Percentiles rank a stretch among this genome's conserved stretches.
phyloP scores from a whole-genome alignment of 2,888 invertebrate genomes.

The Netelia inedita region DNA sequence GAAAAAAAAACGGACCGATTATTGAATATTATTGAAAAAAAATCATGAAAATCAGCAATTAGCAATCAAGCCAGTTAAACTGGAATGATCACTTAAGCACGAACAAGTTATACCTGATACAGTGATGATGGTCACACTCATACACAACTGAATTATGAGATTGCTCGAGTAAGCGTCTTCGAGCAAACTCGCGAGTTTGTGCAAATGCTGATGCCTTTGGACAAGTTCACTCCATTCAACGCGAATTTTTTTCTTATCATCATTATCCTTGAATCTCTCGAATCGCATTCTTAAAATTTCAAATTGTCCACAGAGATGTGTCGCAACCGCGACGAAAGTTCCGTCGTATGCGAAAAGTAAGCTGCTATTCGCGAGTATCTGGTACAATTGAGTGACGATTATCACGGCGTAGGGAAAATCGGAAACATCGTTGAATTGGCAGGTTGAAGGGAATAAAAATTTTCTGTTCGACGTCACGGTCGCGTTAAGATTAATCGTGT shows the following conservation, averaged over 20 bases:
- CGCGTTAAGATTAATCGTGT: background rate
- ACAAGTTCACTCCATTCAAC: conserved; percentile 24
- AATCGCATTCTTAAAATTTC: conserved; percentile 68
- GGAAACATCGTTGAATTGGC: background rate
- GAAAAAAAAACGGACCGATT: background rate
- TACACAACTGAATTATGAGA: conserved; percentile 62
- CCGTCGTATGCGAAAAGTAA: no score
- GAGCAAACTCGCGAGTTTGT: conserved; percentile 47
- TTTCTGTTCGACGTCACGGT: background rate
- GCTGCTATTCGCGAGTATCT: background rate
- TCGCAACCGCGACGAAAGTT: conserved; percentile 42
- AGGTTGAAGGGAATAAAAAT: background rate
- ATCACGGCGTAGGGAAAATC: background rate
- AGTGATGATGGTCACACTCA: conserved; percentile 52
- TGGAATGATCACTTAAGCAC: background rate
- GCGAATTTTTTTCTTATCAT: background rate
- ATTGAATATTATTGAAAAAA: background rate
- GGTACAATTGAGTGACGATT: background rate
- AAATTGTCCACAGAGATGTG: conserved; percentile 73
- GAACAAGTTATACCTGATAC: conserved; percentile 54
- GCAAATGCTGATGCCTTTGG: conserved; percentile 58
- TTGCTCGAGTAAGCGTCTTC: conserved; percentile 63
- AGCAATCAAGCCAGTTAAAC: no score
- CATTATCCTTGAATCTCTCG: conserved; percentile 12
- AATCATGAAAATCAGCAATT: background rate